Evolutionary conservation across 2,797 vertebrate species (phyloP).

Genomic region (Rhynchonycteris naso): DNA sequence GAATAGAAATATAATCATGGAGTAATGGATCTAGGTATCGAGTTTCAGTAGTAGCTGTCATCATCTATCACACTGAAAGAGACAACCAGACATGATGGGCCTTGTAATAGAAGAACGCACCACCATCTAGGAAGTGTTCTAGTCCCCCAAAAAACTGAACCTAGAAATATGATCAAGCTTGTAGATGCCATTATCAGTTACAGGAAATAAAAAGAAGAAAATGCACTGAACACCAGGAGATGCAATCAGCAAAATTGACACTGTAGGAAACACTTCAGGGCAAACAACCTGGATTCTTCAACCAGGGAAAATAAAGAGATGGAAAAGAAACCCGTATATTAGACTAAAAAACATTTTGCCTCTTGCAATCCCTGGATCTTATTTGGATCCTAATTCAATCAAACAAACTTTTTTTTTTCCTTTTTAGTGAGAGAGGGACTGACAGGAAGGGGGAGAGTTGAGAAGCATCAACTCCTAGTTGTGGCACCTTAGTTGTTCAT

Average conservation of each 20-base stretch:
- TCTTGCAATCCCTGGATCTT: not conserved
- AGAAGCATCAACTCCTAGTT: too few relatives aligned
- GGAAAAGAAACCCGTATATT: not conserved
- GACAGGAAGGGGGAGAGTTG: too few relatives aligned
- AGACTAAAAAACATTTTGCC: not conserved
- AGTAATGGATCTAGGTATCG: not conserved
- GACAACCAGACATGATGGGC: not conserved
- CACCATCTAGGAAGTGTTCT: not conserved
- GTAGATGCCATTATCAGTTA: not conserved
- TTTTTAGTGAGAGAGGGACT: too few relatives aligned
- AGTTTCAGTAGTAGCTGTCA: not conserved
- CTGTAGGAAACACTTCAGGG: not conserved
- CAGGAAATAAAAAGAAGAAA: not conserved
- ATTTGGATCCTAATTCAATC: slow-evolving; percentile 14
- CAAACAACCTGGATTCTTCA: not conserved
- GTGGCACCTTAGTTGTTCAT: too few relatives aligned
- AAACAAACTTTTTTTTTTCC: not conserved
- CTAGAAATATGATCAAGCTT: not conserved
- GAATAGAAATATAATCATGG: not conserved
- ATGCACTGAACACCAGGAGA: rapidly evolving
- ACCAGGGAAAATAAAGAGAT: not conserved
- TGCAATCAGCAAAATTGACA: not conserved
- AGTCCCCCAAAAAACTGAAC: not conserved
- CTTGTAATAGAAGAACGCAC: not conserved
- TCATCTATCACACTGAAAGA: not conserved